Conservation (phyloP, 2,797 vertebrate species). For the Microctenopoma stevenorrisi region DNA sequence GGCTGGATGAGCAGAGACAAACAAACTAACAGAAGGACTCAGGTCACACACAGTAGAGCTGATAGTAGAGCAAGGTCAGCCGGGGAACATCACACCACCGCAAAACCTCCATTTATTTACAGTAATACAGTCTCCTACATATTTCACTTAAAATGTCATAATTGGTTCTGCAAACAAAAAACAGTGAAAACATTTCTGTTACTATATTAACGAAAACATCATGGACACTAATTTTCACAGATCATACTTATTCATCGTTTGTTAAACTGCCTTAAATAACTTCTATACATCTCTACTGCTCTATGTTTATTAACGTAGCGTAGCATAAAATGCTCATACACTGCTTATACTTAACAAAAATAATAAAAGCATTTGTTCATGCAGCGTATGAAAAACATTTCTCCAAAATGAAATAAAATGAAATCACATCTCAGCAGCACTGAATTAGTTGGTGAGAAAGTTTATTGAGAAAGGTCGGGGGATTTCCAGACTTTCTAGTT, state of each 20-base stretch:
- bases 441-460: neutral
- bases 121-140: neutral
- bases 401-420: neutral
- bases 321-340: neutral
- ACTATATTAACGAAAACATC: too few species aligned
- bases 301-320: neutral
- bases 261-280: neutral
- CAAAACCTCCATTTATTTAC: neutral
- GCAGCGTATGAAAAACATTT: neutral
- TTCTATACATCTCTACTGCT: too few species aligned
- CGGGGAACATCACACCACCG: constrained; percentile 28
- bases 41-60: constrained; percentile 59
- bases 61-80: constrained; percentile 63
- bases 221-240: neutral
- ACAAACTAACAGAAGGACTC: constrained; percentile 65
- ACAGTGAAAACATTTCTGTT: too few species aligned
- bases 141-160: neutral
- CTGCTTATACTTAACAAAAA: neutral
- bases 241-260: neutral
- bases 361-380: neutral
- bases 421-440: neutral
- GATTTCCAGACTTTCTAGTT: constrained; percentile 60
- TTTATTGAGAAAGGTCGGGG: neutral
- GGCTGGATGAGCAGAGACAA: constrained; percentile 66
- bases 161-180: too few species aligned